Percentiles rank a stretch among this genome's conserved stretches.
phyloP scores from a whole-genome alignment of 2,113 vertebrate species.

The Ictalurus furcatus region DNA sequence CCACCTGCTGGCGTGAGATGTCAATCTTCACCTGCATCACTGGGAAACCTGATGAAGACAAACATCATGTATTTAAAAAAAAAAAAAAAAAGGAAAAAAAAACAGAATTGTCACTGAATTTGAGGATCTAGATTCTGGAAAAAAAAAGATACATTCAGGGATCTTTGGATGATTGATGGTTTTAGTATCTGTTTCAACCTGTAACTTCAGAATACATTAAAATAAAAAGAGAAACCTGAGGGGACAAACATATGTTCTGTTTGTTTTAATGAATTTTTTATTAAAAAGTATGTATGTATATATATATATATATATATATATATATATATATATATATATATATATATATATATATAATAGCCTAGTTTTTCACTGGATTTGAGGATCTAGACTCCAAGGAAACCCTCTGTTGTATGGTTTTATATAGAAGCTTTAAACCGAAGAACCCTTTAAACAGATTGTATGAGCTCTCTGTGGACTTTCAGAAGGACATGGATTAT shows the following conservation, averaged over 20 bases:
- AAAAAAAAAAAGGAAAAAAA: neutral
- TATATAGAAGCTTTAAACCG: neutral
- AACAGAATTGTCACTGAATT: neutral
- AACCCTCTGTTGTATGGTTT: neutral
- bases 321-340: too few species aligned
- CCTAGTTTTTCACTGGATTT: too few species aligned
- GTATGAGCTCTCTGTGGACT: slow-evolving; percentile 12
- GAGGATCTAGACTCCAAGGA: neutral
- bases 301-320: too few species aligned
- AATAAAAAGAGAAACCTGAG: neutral
- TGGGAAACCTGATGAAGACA: slow-evolving; percentile 79
- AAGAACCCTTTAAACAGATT: neutral
- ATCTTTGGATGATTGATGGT: neutral
- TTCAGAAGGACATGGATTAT: slow-evolving; percentile 10
- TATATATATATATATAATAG: too few species aligned
- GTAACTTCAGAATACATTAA: neutral
- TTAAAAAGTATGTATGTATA: too few species aligned
- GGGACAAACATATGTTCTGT: neutral
- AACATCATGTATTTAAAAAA: slow-evolving; percentile 16
- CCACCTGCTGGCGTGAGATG: slow-evolving; percentile 96
- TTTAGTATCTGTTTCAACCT: neutral
- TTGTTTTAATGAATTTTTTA: neutral
- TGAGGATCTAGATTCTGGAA: neutral
- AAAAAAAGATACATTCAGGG: neutral
- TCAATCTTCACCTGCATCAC: slow-evolving; percentile 95